A percentile compares a stretch with the other conserved stretches of the same genome.
Evolutionary conservation across 2,888 invertebrate species (phyloP).

Genomic region (Synergus gifuensis): DNA sequence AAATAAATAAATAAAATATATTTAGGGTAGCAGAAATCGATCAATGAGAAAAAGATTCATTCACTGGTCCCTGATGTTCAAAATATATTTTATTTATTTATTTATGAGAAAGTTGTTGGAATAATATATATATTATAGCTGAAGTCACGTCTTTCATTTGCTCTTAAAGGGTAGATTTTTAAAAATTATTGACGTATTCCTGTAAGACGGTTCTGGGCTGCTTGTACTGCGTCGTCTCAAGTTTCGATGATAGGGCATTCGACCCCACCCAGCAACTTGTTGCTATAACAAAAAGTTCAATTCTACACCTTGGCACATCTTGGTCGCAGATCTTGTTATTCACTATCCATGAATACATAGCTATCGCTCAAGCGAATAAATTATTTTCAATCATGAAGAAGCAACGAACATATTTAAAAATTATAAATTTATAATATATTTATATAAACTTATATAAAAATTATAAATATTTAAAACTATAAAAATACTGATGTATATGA

Average conservation of each 20-base stretch:
- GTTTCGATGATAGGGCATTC: conserved; percentile 56
- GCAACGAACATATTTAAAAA: neutral
- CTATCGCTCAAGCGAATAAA: neutral
- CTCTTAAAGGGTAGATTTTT: neutral
- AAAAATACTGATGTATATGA: neutral
- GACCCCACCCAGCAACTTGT: conserved; percentile 63
- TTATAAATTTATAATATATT: neutral
- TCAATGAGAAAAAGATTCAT: no score
- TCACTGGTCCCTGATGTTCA: no score
- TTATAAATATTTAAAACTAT: neutral
- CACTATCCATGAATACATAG: neutral
- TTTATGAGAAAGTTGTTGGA: no score
- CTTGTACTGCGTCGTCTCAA: neutral
- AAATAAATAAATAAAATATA: no score
- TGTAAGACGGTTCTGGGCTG: neutral
- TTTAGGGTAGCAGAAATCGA: no score
- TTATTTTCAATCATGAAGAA: neutral
- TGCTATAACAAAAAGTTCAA: conserved; percentile 63
- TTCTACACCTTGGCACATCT: neutral
- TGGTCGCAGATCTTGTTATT: neutral
- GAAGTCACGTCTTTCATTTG: no score
- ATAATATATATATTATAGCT: no score
- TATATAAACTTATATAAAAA: no score
- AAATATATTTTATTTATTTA: no score
- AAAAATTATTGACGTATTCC: neutral